Conservation (phyloP, 30 jellyfish, hydroid and myxozoan genomes). For the Rhopilema esculentum region DNA sequence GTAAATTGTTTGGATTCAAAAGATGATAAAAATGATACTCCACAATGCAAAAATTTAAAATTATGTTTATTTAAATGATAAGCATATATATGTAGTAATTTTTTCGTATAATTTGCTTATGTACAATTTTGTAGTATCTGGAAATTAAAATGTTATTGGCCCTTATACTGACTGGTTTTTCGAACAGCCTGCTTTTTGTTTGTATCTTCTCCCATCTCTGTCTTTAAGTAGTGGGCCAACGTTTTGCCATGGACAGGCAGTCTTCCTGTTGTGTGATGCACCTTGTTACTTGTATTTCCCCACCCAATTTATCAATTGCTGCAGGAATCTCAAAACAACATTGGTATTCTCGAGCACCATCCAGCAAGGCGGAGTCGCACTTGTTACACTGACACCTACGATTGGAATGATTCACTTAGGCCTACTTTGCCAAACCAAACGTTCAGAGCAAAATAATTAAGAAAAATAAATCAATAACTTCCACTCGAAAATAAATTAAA, state of each 20-base stretch:
- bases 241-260: neutral
- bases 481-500: neutral
- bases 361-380: neutral
- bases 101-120: neutral
- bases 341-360: conserved; percentile 1
- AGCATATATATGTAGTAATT: neutral
- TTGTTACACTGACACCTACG: conserved; percentile 2
- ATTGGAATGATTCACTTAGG: neutral
- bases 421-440: neutral
- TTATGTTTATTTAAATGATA: neutral
- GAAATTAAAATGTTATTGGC: neutral
- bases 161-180: neutral
- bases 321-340: neutral
- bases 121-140: neutral
- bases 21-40: neutral
- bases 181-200: neutral
- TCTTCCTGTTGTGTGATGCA: neutral
- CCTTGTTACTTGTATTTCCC: neutral
- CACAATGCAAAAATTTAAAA: neutral
- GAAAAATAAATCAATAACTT: neutral
- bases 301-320: neutral
- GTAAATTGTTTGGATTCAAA: neutral
- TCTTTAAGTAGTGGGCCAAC: conserved; percentile 8
- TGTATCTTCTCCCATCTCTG: conserved; percentile 18
- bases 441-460: neutral